These are phyloP conservation scores for Trissonchulus sp. DNA, from an alignment of 2,888 invertebrate species.

Conservation along the genomic window DNA sequence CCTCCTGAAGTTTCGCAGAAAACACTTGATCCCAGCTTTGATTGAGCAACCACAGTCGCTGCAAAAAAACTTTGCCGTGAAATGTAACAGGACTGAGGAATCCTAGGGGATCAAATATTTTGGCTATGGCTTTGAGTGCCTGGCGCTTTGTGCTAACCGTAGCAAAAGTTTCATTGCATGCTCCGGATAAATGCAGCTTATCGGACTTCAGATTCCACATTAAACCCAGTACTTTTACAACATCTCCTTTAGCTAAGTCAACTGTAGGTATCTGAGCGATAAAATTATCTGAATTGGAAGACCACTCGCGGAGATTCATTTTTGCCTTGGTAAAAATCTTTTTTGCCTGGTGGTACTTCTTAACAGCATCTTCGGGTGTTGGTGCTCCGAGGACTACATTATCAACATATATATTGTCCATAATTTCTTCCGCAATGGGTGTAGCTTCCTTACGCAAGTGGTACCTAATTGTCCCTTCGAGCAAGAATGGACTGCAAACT, in stretches of 20 bases:
- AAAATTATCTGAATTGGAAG: too few relatives aligned
- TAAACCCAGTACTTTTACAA: constrained; percentile 13
- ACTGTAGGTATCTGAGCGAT: too few relatives aligned
- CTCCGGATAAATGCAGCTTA: too few relatives aligned
- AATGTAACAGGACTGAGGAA: constrained; percentile 33
- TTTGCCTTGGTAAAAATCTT: constrained; percentile 26
- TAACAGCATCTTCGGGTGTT: constrained; percentile 22
- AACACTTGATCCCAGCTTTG: constrained; percentile 43
- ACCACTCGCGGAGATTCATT: too few relatives aligned
- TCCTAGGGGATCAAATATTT: constrained; percentile 38
- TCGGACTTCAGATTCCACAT: constrained; percentile 17
- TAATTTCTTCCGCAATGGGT: constrained; percentile 16
- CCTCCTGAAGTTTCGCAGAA: too few relatives aligned
- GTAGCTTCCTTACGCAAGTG: neutral
- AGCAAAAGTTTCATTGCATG: too few relatives aligned
- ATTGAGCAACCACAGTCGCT: constrained; percentile 39
- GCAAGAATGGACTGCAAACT: too few relatives aligned
- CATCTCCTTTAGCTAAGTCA: neutral
- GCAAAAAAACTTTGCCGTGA: constrained; percentile 39
- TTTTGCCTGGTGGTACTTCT: constrained; percentile 28
- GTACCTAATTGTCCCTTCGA: constrained; percentile 6
- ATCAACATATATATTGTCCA: too few relatives aligned
- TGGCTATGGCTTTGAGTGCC: constrained; percentile 35
- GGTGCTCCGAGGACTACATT: constrained; percentile 33
- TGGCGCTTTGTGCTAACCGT: constrained; percentile 31